Base-by-base conservation (phyloP, 1,140 invertebrate genomes). In the Pinna nobilis region DNA sequence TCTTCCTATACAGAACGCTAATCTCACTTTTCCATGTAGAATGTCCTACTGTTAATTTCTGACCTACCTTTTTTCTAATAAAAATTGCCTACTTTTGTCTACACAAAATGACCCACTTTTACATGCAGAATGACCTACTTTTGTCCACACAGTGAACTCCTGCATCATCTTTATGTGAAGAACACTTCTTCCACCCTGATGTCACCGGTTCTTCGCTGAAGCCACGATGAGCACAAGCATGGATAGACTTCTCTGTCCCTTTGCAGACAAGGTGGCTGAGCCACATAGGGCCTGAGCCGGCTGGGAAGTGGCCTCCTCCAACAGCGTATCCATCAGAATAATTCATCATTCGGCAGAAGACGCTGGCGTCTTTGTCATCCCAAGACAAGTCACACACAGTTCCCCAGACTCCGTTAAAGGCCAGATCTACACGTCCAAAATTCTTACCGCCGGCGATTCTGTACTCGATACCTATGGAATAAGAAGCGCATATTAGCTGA, bases 381-480 rank as follows among this genome's bases (percentile, higher is more conserved):
- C 78, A 84, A 32, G 65, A 82, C 2, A 74, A 55, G 41, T 84
- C 80, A 67, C 82, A 84, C 0, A 88, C 79, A 20, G 83, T 85
- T 15, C 87, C 87, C 86, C 86, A 87, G 11, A 61, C 50, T 23
- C 75, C 73, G 32, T 77, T 77, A 11, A 86, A 89, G 88, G 92
- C 93, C 1, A 95, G 91, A 90, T 95, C 93, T 11, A 95, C 83
- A 63, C 93, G 89, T 11, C 94, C 94, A 84, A 93, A 92, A 77
- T 92, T 84, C 20, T 57, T 61, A 25, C 65, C 59, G 25, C 67
- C 70, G 15, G 51, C 78, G 23, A 83, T 25, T n/a, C 75, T 63
- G 57, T 83, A 81, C 18, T 73, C 35, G 3, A 81, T 76, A 59
- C 80, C 79, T 81, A 20, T 9, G 37, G 15, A 30, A 28, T 32